phyloP scores from a whole-genome alignment of 2,888 invertebrate genomes.

The Danaus chrysippus region DNA sequence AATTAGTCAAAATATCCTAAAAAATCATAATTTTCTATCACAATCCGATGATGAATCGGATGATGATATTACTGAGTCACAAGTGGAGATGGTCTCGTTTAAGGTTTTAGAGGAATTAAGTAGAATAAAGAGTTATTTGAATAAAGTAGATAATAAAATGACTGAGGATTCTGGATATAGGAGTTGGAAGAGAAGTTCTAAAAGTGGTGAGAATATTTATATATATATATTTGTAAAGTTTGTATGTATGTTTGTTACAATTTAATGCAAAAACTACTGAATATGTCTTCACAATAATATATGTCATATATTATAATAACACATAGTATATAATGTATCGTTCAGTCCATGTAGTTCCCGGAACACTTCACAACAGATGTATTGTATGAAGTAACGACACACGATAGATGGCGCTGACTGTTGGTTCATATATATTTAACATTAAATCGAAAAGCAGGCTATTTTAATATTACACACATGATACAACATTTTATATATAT shows the following conservation, averaged over 20 bases:
- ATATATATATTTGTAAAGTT: not conserved
- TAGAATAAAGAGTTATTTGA: slow-evolving; percentile 51
- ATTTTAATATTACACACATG: no score
- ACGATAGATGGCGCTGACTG: no score
- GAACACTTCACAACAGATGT: no score
- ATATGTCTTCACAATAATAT: not conserved
- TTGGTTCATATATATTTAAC: no score
- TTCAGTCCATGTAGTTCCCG: no score
- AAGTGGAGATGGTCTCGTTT: slow-evolving; percentile 49
- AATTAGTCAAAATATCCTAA: slow-evolving; percentile 1
- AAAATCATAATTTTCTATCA: slow-evolving; percentile 5
- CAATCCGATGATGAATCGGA: slow-evolving; percentile 21
- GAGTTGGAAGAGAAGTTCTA: slow-evolving; percentile 47
- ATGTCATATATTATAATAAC: not conserved
- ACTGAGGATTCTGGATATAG: slow-evolving; percentile 56
- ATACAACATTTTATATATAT: not conserved
- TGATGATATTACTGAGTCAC: slow-evolving; percentile 33
- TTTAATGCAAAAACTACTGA: not conserved
- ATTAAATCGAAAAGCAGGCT: no score
- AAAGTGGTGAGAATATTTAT: slow-evolving; percentile 37
- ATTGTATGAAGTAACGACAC: no score
- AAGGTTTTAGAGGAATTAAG: slow-evolving; percentile 64
- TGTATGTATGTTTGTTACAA: no score
- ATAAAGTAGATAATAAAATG: slow-evolving; percentile 36
- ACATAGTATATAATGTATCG: no score